Evolutionary conservation across 2,797 vertebrate species (phyloP).

Genomic region (Thripadectes ignobilis): DNA sequence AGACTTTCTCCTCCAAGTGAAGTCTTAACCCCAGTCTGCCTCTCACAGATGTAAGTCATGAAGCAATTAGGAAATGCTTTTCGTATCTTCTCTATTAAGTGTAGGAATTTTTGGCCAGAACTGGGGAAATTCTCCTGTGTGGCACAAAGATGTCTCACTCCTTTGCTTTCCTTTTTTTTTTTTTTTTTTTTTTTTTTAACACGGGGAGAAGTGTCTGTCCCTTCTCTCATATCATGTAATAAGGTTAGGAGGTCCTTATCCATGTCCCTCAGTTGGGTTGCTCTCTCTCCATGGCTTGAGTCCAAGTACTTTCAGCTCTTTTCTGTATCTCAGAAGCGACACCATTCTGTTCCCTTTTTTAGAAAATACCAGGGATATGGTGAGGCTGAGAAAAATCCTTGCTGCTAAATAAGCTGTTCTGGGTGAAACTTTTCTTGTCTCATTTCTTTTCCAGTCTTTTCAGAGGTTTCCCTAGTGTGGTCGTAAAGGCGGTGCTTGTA

Average conservation of each 20-base stretch:
- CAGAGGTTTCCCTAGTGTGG: neutral
- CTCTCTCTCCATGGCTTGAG: neutral
- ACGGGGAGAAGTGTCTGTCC: neutral
- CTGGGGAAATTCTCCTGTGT: neutral
- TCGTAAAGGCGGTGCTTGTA: neutral
- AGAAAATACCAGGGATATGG: neutral
- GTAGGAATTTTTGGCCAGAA: neutral
- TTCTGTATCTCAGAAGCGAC: neutral
- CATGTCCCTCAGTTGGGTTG: neutral
- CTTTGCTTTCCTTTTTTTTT: neutral
- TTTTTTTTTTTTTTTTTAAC: neutral
- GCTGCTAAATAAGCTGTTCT: neutral
- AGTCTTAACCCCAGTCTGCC: neutral
- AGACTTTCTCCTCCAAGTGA: neutral
- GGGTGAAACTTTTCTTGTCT: neutral
- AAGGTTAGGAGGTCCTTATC: neutral
- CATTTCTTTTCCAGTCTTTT: neutral
- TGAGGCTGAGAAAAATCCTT: constrained; percentile 3
- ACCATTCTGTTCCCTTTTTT: constrained; percentile 27
- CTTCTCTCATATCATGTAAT: neutral
- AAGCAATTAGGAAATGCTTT: neutral
- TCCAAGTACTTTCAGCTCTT: constrained; percentile 30
- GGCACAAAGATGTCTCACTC: neutral
- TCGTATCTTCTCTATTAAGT: neutral
- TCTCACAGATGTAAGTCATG: neutral